Evolutionary conservation across 2,797 vertebrate species (phyloP).

Genomic region (Chrysocyon brachyurus): DNA sequence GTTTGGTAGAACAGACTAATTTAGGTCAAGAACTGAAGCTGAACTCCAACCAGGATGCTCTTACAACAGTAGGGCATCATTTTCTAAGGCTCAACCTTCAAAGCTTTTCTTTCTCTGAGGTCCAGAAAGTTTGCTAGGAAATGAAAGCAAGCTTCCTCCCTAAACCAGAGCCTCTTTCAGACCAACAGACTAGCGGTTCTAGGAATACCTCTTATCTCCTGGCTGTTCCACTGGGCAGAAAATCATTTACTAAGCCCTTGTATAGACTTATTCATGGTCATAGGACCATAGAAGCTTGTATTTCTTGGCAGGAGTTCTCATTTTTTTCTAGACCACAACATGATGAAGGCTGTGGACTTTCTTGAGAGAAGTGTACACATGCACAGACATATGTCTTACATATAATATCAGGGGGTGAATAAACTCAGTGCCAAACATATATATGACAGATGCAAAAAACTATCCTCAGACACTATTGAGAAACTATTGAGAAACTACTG

Average conservation of each 20-base stretch:
- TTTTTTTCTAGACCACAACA: conserved; percentile 48
- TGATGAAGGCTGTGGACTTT: background rate
- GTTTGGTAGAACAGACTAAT: conserved; percentile 53
- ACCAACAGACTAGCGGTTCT: conserved; percentile 27
- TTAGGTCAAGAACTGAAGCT: conserved; percentile 44
- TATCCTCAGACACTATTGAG: background rate
- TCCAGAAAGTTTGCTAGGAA: conserved; percentile 47
- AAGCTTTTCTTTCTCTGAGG: conserved; percentile 42
- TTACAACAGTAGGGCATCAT: background rate
- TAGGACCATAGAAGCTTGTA: conserved; percentile 59
- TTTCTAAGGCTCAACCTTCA: conserved; percentile 51
- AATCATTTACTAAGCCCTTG: conserved; percentile 36
- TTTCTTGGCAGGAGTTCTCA: conserved; percentile 1
- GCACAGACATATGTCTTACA: background rate
- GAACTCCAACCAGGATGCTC: background rate
- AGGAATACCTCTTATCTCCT: conserved; percentile 20
- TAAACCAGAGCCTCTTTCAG: conserved; percentile 46
- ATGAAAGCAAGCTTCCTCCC: conserved; percentile 44
- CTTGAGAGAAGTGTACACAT: conserved; percentile 13
- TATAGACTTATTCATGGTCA: background rate
- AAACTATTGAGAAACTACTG: no score
- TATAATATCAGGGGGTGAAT: conserved; percentile 43
- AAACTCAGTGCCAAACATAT: conserved; percentile 56
- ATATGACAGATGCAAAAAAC: conserved; percentile 36
- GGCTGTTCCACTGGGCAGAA: background rate